These are phyloP conservation scores for Pyrgilauda ruficollis DNA, from an alignment of 2,113 vertebrate species.

Conservation along the genomic window DNA sequence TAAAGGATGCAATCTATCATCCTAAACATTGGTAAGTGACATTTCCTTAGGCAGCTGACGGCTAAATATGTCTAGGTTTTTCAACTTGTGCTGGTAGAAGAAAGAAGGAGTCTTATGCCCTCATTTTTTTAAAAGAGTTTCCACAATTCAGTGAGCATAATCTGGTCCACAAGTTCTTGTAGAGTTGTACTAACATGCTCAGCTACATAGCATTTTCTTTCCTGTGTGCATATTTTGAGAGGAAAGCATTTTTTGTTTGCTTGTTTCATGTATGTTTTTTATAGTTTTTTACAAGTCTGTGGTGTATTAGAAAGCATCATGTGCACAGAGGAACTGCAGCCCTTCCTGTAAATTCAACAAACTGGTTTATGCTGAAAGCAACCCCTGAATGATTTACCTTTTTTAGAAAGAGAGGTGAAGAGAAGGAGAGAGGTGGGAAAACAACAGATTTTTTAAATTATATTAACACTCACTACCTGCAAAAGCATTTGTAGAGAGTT, in stretches of 20 bases:
- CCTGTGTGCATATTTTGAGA: not conserved
- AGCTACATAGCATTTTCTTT: not conserved
- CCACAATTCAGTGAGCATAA: not conserved
- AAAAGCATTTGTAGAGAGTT: constrained; percentile 67
- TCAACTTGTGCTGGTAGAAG: not conserved
- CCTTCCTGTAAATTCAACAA: constrained; percentile 51
- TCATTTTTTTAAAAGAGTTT: not conserved
- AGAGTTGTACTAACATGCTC: not conserved
- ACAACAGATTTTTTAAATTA: constrained; percentile 67
- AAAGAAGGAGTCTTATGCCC: not conserved
- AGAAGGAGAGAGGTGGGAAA: constrained; percentile 46
- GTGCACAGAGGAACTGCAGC: constrained; percentile 19
- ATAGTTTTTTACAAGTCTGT: not conserved
- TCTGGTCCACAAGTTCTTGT: not conserved
- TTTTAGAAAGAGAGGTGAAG: constrained; percentile 45
- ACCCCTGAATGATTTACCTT: constrained; percentile 56
- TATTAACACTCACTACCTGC: constrained; percentile 69
- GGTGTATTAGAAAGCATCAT: constrained; percentile 25
- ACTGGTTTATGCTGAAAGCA: constrained; percentile 47
- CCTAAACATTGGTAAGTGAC: constrained; percentile 38
- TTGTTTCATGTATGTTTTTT: not conserved
- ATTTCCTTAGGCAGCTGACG: constrained; percentile 16
- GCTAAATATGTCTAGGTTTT: not conserved
- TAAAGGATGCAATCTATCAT: constrained; percentile 51
- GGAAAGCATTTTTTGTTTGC: constrained; percentile 7